Conservation (phyloP, 2,797 vertebrate genomes). For the Sphenodon punctatus region DNA sequence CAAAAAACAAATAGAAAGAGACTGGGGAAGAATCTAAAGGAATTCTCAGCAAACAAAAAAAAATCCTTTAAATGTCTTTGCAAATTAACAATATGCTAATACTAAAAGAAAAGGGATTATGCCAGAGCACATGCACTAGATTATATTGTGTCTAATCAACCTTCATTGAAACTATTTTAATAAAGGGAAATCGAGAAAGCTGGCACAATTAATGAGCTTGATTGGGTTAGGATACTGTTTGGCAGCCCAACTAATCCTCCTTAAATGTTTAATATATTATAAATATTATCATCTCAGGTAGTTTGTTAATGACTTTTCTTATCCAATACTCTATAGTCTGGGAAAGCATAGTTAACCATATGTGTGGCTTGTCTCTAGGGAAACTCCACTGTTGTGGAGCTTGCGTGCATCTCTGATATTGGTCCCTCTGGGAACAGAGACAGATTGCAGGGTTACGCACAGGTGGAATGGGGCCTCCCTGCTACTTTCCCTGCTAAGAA, state of each 20-base stretch:
- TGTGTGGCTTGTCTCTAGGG: too few relatives aligned
- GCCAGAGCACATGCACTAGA: constrained; percentile 23
- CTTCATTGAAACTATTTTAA: constrained; percentile 48
- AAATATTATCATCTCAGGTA: background rate
- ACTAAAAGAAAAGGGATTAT: constrained; percentile 44
- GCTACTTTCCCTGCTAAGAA: too few relatives aligned
- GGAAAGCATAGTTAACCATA: constrained; percentile 11
- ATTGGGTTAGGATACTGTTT: constrained; percentile 34
- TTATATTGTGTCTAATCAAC: constrained; percentile 47
- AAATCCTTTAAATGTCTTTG: constrained; percentile 33
- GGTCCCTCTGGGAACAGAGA: too few relatives aligned
- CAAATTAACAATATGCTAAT: background rate
- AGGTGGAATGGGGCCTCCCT: too few relatives aligned
- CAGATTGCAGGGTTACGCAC: too few relatives aligned
- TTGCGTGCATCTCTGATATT: too few relatives aligned
- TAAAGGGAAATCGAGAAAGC: constrained; percentile 29
- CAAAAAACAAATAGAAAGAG: background rate
- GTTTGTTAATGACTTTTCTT: background rate
- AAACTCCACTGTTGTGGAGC: too few relatives aligned
- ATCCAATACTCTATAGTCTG: background rate
- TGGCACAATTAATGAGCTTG: constrained; percentile 46
- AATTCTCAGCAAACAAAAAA: background rate
- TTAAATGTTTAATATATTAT: constrained; percentile 47
- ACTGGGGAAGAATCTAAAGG: too few relatives aligned
- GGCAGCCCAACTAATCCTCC: constrained; percentile 45